Conservation (phyloP, 2,888 invertebrate genomes). For the Stictocephala bisonia region DNA sequence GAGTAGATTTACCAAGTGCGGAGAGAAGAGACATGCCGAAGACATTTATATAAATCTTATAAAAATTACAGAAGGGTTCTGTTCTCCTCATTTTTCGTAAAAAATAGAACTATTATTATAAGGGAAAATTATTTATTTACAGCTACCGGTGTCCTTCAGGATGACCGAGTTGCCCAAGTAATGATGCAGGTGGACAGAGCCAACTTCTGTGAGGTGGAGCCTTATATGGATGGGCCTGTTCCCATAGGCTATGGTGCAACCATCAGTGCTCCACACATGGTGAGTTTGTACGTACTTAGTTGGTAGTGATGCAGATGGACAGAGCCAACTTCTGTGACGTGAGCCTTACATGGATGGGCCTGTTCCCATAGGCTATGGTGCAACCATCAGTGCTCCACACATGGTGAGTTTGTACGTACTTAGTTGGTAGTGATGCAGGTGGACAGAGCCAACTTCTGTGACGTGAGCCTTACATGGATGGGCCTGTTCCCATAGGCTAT, state of each 20-base stretch:
- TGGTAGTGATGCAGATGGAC: slow-evolving; percentile 86
- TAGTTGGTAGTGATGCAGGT: slow-evolving; percentile 85
- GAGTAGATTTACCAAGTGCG: no score
- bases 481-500: slow-evolving; percentile 92
- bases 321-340: slow-evolving; percentile 80
- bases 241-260: slow-evolving; percentile 94
- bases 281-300: no score
- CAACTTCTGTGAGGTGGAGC: slow-evolving; percentile 77
- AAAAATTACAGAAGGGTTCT: no score
- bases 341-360: slow-evolving; percentile 89
- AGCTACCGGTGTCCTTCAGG: slow-evolving; percentile 84
- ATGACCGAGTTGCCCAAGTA: slow-evolving; percentile 78
- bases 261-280: slow-evolving; percentile 96
- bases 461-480: slow-evolving; percentile 84
- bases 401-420: slow-evolving; percentile 87
- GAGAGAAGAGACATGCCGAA: no score
- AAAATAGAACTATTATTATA: no score
- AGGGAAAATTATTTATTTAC: slow-evolving; percentile 57
- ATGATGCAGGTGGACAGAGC: slow-evolving; percentile 87
- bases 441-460: slow-evolving; percentile 83
- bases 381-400: slow-evolving; percentile 95
- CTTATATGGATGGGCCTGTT: slow-evolving; percentile 91
- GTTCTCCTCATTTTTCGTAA: no score
- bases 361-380: slow-evolving; percentile 92
- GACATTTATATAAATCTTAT: no score